Conservation (phyloP, 1,140 invertebrate species). For the Chymomyza costata region DNA sequence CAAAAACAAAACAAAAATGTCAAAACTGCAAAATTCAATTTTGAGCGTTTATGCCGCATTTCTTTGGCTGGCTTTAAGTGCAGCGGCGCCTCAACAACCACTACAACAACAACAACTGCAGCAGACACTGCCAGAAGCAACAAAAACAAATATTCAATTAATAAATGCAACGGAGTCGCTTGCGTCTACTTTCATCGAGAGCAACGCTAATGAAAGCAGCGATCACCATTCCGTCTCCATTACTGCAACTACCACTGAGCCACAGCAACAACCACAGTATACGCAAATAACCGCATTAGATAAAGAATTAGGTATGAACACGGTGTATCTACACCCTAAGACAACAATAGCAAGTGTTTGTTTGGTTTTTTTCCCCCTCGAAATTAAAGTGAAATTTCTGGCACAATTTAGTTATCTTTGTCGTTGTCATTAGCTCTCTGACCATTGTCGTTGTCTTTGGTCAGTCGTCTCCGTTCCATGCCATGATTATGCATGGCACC, state of each 20-base stretch:
- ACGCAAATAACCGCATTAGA: conserved; percentile 63
- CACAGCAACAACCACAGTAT: conserved; percentile 40
- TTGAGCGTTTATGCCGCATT: conserved; percentile 26
- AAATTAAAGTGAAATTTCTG: conserved; percentile 59
- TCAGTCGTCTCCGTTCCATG: conserved; percentile 7
- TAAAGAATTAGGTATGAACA: conserved; percentile 75
- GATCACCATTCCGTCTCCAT: conserved; percentile 32
- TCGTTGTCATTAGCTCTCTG: neutral
- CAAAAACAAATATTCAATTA: conserved; percentile 30
- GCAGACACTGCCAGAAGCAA: conserved; percentile 11
- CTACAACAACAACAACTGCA: conserved; percentile 26
- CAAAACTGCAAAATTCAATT: conserved; percentile 59
- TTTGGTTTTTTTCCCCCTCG: neutral
- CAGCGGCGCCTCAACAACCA: conserved; percentile 36
- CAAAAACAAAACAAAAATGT: conserved; percentile 43
- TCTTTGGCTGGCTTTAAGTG: conserved; percentile 32
- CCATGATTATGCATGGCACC: conserved; percentile 58
- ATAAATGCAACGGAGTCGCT: conserved; percentile 43
- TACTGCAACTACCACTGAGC: conserved; percentile 18
- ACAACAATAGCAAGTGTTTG: conserved; percentile 15
- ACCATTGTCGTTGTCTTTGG: conserved; percentile 6
- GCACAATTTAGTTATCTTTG: conserved; percentile 52
- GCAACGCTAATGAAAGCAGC: conserved; percentile 24
- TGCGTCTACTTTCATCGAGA: conserved; percentile 58
- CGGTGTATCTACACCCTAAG: conserved; percentile 30